Percentiles rank a stretch among this genome's conserved stretches.
These are phyloP conservation scores for Hycleus phaleratus DNA, from an alignment of 1,140 invertebrate species.

Conservation along the genomic window DNA sequence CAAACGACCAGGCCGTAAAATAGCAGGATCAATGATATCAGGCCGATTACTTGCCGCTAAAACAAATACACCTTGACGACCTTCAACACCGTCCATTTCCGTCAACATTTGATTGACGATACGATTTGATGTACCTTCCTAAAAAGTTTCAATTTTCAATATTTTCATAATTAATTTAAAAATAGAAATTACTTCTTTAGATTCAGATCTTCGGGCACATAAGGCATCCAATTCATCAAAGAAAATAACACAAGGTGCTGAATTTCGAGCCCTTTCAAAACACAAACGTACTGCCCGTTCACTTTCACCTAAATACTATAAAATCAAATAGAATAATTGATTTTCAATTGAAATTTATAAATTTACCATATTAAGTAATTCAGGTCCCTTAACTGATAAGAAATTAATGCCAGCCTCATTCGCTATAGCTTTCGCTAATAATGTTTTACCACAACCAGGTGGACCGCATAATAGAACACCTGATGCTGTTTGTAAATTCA, in stretches of 20 bases:
- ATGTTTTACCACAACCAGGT: slow-evolving; percentile 89
- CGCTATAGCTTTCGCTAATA: slow-evolving; percentile 86
- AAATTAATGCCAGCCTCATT: slow-evolving; percentile 87
- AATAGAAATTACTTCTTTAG: slow-evolving; percentile 49
- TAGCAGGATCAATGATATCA: slow-evolving; percentile 94
- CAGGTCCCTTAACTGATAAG: slow-evolving; percentile 87
- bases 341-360: slow-evolving; percentile 24
- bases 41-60: slow-evolving; percentile 95
- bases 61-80: slow-evolving; percentile 82
- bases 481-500: slow-evolving; percentile 73
- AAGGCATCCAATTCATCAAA: slow-evolving; percentile 98
- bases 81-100: slow-evolving; percentile 97
- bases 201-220: slow-evolving; percentile 80
- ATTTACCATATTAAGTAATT: slow-evolving; percentile 84
- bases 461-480: slow-evolving; percentile 80
- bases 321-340: slow-evolving; percentile 17
- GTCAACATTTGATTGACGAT: slow-evolving; percentile 97
- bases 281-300: slow-evolving; percentile 92
- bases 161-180: slow-evolving; percentile 1
- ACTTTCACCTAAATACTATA: slow-evolving; percentile 97
- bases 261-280: slow-evolving; percentile 90
- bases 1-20: slow-evolving; percentile 87
- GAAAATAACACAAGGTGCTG: slow-evolving; percentile 97
- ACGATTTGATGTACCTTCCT: slow-evolving; percentile 63
- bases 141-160: slow-evolving; percentile 11